These are phyloP conservation scores for Norana najaformis DNA, from an alignment of 2,888 invertebrate species.

Conservation along the genomic window DNA sequence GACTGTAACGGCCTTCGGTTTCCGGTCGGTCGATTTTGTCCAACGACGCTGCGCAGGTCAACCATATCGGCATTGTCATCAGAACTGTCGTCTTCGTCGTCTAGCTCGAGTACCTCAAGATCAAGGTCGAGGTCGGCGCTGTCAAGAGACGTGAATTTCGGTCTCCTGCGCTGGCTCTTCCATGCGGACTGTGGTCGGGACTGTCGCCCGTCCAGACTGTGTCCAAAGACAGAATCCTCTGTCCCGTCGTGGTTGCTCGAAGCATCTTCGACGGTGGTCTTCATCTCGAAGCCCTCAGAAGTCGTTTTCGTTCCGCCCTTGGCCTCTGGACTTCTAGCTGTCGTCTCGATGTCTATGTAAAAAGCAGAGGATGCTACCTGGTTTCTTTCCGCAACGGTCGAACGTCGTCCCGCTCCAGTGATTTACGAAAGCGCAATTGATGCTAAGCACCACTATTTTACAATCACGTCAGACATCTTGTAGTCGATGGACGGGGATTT, in stretches of 20 bases:
- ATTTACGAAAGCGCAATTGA: too few relatives aligned
- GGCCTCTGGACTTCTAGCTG: too few relatives aligned
- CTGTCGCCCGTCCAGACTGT: background rate
- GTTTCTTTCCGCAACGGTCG: too few relatives aligned
- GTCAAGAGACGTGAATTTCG: background rate
- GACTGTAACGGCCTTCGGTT: background rate
- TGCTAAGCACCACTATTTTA: too few relatives aligned
- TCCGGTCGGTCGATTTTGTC: background rate
- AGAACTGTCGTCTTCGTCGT: constrained; percentile 9
- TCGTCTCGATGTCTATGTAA: too few relatives aligned
- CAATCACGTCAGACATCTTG: too few relatives aligned
- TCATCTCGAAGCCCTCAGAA: background rate
- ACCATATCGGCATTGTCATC: background rate
- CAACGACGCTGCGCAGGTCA: background rate
- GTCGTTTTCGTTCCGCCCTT: too few relatives aligned
- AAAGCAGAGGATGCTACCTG: too few relatives aligned
- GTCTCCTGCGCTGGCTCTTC: background rate
- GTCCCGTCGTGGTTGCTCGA: background rate
- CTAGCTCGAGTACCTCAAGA: background rate
- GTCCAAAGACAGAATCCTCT: background rate
- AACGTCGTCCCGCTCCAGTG: too few relatives aligned
- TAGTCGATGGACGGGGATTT: too few relatives aligned
- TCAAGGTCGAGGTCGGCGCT: background rate
- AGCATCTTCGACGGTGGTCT: background rate
- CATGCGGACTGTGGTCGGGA: background rate